These are phyloP conservation scores for Condylostylus longicornis DNA, from an alignment of 1,140 invertebrate genomes.

Conservation along the genomic window DNA sequence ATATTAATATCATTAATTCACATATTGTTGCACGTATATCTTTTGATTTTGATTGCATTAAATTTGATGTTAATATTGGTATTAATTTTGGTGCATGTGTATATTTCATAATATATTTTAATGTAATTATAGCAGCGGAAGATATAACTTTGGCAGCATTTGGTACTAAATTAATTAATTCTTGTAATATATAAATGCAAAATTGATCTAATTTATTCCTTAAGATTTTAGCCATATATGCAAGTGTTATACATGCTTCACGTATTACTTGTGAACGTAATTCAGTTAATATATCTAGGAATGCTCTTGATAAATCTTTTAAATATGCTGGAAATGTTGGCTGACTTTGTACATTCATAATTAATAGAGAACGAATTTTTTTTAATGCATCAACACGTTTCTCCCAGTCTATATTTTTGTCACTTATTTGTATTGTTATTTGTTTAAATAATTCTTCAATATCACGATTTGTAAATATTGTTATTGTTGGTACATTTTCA, in stretches of 20 bases:
- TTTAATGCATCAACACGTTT: conserved; percentile 80
- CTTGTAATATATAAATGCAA: conserved; percentile 63
- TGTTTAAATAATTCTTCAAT: conserved; percentile 68
- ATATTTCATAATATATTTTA: conserved; percentile 79
- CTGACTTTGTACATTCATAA: conserved; percentile 58
- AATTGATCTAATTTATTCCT: conserved; percentile 73
- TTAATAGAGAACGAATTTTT: conserved; percentile 64
- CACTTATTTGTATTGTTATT: conserved; percentile 58
- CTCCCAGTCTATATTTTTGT: conserved; percentile 81
- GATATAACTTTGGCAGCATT: conserved; percentile 95
- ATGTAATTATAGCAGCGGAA: conserved; percentile 69
- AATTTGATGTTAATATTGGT: conserved; percentile 66
- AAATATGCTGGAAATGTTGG: conserved; percentile 69
- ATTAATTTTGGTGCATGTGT: conserved; percentile 73
- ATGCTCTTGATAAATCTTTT: conserved; percentile 63
- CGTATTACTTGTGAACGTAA: conserved; percentile 62
- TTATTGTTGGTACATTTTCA: conserved; percentile 65
- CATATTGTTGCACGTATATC: conserved; percentile 65
- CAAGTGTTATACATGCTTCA: conserved; percentile 88
- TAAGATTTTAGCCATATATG: conserved; percentile 73
- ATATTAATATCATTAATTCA: conserved; percentile 71
- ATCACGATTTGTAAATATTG: conserved; percentile 69
- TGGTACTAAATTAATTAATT: conserved; percentile 80
- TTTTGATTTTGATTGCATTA: conserved; percentile 73
- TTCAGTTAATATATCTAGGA: conserved; percentile 68